Conservation (phyloP, 2,113 vertebrate genomes). For the Pelobates fuscus region DNA sequence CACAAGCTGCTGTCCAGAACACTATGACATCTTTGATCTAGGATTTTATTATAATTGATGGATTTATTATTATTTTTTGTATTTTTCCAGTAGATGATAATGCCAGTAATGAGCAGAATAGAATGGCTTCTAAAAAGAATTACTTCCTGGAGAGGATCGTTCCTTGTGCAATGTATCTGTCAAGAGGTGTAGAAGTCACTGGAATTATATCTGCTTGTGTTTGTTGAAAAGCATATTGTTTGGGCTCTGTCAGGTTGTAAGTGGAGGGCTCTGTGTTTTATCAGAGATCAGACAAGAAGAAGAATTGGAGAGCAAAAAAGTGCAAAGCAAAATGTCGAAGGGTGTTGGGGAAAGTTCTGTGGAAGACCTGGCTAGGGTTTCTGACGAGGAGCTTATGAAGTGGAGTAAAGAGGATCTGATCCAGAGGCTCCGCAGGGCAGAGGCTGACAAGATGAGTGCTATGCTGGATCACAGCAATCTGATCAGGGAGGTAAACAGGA, state of each 20-base stretch:
- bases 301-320: slow-evolving; percentile 11
- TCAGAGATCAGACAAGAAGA: not conserved
- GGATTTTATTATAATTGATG: slow-evolving; percentile 14
- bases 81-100: slow-evolving; percentile 1
- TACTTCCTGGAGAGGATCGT: slow-evolving; percentile 22
- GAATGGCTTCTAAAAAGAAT: slow-evolving; percentile 24
- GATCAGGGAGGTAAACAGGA: slow-evolving; percentile 95
- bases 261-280: not conserved
- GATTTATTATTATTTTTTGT: slow-evolving; percentile 15
- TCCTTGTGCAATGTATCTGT: slow-evolving; percentile 6
- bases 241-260: not conserved
- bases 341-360: slow-evolving; percentile 60
- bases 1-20: slow-evolving; percentile 28
- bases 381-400: slow-evolving; percentile 88
- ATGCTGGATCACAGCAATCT: slow-evolving; percentile 96
- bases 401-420: slow-evolving; percentile 94
- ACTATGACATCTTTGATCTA: slow-evolving; percentile 20
- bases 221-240: slow-evolving; percentile 8
- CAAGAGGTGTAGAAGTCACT: slow-evolving; percentile 12
- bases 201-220: slow-evolving; percentile 12
- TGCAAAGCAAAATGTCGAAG: slow-evolving; percentile 60
- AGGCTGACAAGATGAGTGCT: slow-evolving; percentile 93
- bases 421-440: slow-evolving; percentile 84
- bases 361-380: slow-evolving; percentile 87
- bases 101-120: slow-evolving; percentile 11